Evolutionary conservation across 2,797 vertebrate genomes (phyloP).

Genomic region (Menidia menidia): DNA sequence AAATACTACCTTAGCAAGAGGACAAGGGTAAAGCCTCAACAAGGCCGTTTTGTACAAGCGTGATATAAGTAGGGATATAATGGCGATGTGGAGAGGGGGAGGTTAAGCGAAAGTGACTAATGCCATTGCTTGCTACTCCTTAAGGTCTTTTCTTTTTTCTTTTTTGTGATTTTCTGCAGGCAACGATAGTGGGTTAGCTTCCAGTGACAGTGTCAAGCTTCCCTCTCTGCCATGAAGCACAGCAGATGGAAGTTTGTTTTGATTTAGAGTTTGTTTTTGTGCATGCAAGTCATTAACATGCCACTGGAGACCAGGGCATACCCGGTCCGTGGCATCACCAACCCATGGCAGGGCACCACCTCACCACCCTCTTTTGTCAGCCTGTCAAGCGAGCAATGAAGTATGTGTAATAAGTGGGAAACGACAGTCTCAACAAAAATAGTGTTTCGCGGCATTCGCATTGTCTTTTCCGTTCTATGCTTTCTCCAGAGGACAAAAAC

Average conservation of each 20-base stretch:
- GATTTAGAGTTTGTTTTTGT: slow-evolving; percentile 30
- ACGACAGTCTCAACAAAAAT: slow-evolving; percentile 41
- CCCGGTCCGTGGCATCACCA: slow-evolving; percentile 69
- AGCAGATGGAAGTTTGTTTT: slow-evolving; percentile 56
- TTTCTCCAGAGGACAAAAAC: slow-evolving; percentile 47
- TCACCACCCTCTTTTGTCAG: slow-evolving; percentile 69
- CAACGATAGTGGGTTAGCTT: slow-evolving; percentile 66
- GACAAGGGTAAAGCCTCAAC: background rate
- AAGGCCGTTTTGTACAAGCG: slow-evolving; percentile 10
- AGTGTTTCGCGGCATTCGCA: slow-evolving; percentile 46
- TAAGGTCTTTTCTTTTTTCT: slow-evolving; percentile 43
- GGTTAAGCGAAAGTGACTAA: slow-evolving; percentile 51
- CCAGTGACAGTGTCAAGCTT: slow-evolving; percentile 75
- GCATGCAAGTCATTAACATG: slow-evolving; percentile 68
- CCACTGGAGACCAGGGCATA: slow-evolving; percentile 69
- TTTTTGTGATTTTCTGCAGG: slow-evolving; percentile 58
- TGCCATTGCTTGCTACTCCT: slow-evolving; percentile 47
- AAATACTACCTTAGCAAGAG: slow-evolving; percentile 27
- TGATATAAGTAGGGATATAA: slow-evolving; percentile 6
- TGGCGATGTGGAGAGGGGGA: slow-evolving; percentile 20
- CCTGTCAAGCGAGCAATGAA: slow-evolving; percentile 39
- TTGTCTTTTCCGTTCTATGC: slow-evolving; percentile 49
- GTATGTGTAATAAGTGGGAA: slow-evolving; percentile 41
- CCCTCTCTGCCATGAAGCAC: slow-evolving; percentile 63
- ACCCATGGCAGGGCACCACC: slow-evolving; percentile 68